phyloP scores from a whole-genome alignment of 2,888 invertebrate species.

The Napeogenes inachia region DNA sequence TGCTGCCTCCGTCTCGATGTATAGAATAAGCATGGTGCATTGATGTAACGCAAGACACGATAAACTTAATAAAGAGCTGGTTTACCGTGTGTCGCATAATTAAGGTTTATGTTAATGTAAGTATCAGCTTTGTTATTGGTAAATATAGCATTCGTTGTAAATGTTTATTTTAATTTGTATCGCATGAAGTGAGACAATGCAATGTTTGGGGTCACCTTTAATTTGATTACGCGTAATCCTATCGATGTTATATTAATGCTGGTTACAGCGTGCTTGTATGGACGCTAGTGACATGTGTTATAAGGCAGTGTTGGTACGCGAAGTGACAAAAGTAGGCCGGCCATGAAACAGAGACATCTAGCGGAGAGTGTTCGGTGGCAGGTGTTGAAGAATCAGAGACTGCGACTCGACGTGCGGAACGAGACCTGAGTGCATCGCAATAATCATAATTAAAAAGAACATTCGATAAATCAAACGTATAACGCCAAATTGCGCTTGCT shows the following conservation, averaged over 20 bases:
- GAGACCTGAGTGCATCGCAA: slow-evolving; percentile 63
- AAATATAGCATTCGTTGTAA: slow-evolving; percentile 34
- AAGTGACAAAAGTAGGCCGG: slow-evolving; percentile 72
- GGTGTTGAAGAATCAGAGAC: slow-evolving; percentile 72
- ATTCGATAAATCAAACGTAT: slow-evolving; percentile 34
- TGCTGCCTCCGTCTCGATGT: slow-evolving; percentile 44
- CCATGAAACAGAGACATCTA: slow-evolving; percentile 70
- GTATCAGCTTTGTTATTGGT: slow-evolving; percentile 27
- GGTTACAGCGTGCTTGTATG: slow-evolving; percentile 24
- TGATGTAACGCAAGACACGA: slow-evolving; percentile 29
- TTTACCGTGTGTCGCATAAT: slow-evolving; percentile 26
- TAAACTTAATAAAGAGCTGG: slow-evolving; percentile 6
- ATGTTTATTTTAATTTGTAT: slow-evolving; percentile 31
- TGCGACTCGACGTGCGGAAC: slow-evolving; percentile 71
- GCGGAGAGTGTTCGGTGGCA: slow-evolving; percentile 66
- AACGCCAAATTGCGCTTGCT: slow-evolving; percentile 76
- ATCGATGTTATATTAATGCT: slow-evolving; percentile 24
- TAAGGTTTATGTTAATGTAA: slow-evolving; percentile 28
- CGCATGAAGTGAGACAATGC: slow-evolving; percentile 60
- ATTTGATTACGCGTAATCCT: slow-evolving; percentile 30
- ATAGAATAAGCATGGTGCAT: slow-evolving; percentile 33
- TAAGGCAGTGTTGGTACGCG: slow-evolving; percentile 60
- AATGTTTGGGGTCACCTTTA: slow-evolving; percentile 43
- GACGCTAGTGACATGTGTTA: slow-evolving; percentile 55
- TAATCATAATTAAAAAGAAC: slow-evolving; percentile 34